Evolutionary conservation across 2,113 vertebrate genomes (phyloP), one percentile per base, ranked within the genome.

Genomic region (Ploceus nigricollis): DNA sequence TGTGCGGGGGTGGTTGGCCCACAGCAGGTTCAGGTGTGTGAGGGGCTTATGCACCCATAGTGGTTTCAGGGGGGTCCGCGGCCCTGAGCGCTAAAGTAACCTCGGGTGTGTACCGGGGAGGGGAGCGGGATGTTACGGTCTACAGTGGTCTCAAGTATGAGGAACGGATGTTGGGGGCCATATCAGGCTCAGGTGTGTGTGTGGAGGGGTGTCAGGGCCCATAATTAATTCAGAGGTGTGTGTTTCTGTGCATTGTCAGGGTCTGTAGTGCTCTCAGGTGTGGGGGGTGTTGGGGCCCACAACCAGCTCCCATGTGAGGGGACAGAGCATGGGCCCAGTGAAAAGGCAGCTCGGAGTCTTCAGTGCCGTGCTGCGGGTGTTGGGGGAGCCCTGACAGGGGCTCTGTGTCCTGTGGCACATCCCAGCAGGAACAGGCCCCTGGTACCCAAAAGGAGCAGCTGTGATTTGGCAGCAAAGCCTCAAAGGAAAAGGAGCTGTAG

Each of bases 361-460:
- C 15, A 33, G 5, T 47, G 14, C 2, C 3, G 14, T 39, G 27
- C 13, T 42, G 27, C 6, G 13, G 8, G 44, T 10, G 13, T 4
- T 12, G 14, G 30, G n/a, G 31, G 17, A 47, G 17, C 2, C 5
- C 1, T 28, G 12, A 1, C 1, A 35, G 5, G 2, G 6, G 1
- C 6, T 4, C 3, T 4, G 33, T 39, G n/a, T 18, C 9, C 28
- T 80, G 20, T 5, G 25, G 39, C 6, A 23, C 35, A 16, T 51
- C 12, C 3, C 10, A 4, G 19, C 19, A 20, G 45, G 44, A 21
- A 20, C 20, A 23, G 25, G 13, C 3, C 22, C 8, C 14, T 14
- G 17, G 17, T 50, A 47, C 25, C 7, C 2, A 13, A 63, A 44
- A 42, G 56, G 15, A 83, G 35, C 31, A 23, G 47, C 12, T 48